phyloP scores from a whole-genome alignment of 2,113 vertebrate genomes.

The Todiramphus saurophagus region DNA sequence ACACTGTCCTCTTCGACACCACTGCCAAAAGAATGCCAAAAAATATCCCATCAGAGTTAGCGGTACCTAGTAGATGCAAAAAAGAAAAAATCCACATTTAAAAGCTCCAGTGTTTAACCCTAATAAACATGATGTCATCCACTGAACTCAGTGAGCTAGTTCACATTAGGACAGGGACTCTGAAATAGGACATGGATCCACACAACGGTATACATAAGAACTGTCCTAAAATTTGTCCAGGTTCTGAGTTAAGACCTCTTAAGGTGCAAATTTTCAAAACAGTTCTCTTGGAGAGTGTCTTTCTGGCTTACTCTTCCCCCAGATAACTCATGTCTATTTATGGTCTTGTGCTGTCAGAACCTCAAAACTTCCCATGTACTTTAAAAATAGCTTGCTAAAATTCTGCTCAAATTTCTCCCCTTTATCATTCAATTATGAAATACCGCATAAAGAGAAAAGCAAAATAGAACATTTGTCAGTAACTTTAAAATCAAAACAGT shows the following conservation, averaged over 20 bases:
- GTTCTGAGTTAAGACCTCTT: background rate
- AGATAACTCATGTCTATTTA: background rate
- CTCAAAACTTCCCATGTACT: background rate
- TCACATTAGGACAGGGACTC: background rate
- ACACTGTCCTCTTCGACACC: conserved; percentile 96
- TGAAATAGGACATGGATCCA: background rate
- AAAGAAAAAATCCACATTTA: background rate
- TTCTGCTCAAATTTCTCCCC: background rate
- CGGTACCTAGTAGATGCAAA: background rate
- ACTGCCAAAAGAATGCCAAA: conserved; percentile 76
- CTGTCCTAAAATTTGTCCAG: background rate
- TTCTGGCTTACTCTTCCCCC: background rate
- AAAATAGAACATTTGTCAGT: background rate
- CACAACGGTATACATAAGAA: background rate
- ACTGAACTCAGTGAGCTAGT: background rate
- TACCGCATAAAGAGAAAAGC: background rate
- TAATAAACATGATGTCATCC: background rate
- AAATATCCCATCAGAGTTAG: conserved; percentile 2
- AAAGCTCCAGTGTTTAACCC: background rate
- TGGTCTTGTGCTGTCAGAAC: background rate
- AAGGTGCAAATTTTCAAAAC: background rate
- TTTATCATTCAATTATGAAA: background rate
- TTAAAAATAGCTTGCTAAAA: background rate
- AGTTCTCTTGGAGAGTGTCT: background rate
- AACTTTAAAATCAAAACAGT: background rate